Conservation (phyloP, 2,797 vertebrate genomes). For the Hypotaenidia philippensis region DNA sequence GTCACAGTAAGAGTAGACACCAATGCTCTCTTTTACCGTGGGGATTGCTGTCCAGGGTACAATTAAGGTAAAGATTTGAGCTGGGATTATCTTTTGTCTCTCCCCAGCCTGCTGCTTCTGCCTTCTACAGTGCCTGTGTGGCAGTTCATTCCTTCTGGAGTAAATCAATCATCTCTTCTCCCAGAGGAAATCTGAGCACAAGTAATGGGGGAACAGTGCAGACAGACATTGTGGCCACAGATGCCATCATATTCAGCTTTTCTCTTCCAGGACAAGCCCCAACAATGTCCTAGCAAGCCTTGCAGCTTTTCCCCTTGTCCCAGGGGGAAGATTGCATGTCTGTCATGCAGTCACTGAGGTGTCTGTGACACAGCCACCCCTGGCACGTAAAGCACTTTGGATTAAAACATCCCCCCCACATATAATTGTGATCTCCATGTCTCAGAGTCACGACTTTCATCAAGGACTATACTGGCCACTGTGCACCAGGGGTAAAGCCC, state of each 20-base stretch:
- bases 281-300: neutral
- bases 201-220: neutral
- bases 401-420: rapidly evolving
- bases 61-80: slow-evolving; percentile 5
- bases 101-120: neutral
- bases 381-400: neutral
- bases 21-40: neutral
- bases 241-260: neutral
- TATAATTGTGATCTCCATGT: neutral
- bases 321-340: neutral
- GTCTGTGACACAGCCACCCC: neutral
- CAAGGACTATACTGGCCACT: neutral
- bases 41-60: neutral
- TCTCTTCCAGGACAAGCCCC: neutral
- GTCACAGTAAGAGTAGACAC: neutral
- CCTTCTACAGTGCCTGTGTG: neutral
- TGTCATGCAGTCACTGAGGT: rapidly evolving
- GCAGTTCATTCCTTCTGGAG: slow-evolving; percentile 26
- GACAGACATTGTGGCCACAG: neutral
- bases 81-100: neutral
- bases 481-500: neutral
- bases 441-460: neutral
- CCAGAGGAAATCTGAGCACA: slow-evolving; percentile 38
- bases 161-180: slow-evolving; percentile 38
- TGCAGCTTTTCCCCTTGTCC: neutral